Base-by-base conservation (phyloP, 1,140 invertebrate species). In the Marisa cornuarietis region DNA sequence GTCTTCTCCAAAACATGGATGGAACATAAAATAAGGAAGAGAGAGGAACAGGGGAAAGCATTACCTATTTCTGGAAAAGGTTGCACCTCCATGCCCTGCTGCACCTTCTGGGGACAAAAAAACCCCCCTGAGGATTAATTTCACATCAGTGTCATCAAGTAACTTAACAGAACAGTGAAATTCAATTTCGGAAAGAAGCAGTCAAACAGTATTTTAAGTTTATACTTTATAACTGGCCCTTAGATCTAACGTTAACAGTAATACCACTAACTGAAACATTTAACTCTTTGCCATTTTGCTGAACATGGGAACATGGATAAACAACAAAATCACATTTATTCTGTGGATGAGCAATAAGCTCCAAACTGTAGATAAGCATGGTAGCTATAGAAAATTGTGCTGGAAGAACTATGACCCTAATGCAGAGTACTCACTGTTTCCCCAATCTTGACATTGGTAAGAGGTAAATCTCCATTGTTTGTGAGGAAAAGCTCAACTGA, bases 401-500 rank as follows among this genome's bases (percentile, higher is more conserved):
- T 26, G 1, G 66, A 24, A 65, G 54, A 58, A 58, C 16, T 18
- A 11, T 58, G 54, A 58, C 54, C 4, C 11, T 58, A 58, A 58
- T 72, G 20, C 24, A 22, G 42, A 66, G 65, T 16, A 81, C 81
- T 84, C 90, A 96, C 95, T 93, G 96, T 96, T 80, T 93, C 93
- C 66, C 94, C 94, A 81, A 97, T 89, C 82, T 93, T 92, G 78
- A 98, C 95, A 83, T 95, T 93, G 49, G 91, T 93, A 54, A 98
- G 93, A 69, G 94, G 92, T 63, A 94, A 93, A 42, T 92, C 92
- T 69, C 92, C 92, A 85, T 93, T 93, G 91, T 98, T 98, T 9
- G 93, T 93, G 88, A 99, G 95, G 26, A 92, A 93, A 74, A 99
- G 90, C 90, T 98, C 96, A 14, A 99, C 92, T 66, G 95, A 95